Evolutionary conservation across 2,113 vertebrate genomes (phyloP).

Genomic region (Sclerurus mexicanus): DNA sequence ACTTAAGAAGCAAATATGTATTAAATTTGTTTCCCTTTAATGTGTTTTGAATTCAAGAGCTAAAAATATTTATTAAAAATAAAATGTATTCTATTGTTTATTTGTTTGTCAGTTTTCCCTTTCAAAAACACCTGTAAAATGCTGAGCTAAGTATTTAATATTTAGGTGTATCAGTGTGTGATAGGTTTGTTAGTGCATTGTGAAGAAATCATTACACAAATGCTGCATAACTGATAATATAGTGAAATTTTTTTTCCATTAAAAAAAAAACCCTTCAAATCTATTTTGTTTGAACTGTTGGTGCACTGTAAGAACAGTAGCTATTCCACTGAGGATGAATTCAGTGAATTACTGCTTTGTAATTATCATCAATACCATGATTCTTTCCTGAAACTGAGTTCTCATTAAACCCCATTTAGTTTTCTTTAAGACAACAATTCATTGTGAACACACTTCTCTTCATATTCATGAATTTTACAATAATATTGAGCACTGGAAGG

Average conservation of each 20-base stretch:
- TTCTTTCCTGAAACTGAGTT: constrained; percentile 62
- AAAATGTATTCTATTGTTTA: neutral
- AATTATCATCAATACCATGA: constrained; percentile 10
- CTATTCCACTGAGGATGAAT: neutral
- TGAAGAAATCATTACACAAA: neutral
- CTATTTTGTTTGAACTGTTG: constrained; percentile 20
- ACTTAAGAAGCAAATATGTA: neutral
- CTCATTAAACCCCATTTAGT: constrained; percentile 6
- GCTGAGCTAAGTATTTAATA: neutral
- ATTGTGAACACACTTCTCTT: neutral
- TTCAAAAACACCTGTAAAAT: neutral
- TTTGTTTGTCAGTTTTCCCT: neutral
- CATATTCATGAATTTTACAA: neutral
- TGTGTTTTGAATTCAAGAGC: neutral
- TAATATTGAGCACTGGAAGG: neutral
- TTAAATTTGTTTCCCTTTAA: neutral
- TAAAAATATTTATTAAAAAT: neutral
- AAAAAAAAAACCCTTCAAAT: neutral
- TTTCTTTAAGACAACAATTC: neutral
- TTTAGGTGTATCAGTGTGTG: neutral
- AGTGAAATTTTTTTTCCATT: neutral
- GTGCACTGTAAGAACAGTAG: constrained; percentile 13
- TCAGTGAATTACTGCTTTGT: constrained; percentile 71
- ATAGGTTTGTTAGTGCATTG: neutral
- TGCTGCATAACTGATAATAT: neutral